Evolutionary conservation across 2,888 invertebrate species (phyloP).

Genomic region (Hirtodrosophila duncani): DNA sequence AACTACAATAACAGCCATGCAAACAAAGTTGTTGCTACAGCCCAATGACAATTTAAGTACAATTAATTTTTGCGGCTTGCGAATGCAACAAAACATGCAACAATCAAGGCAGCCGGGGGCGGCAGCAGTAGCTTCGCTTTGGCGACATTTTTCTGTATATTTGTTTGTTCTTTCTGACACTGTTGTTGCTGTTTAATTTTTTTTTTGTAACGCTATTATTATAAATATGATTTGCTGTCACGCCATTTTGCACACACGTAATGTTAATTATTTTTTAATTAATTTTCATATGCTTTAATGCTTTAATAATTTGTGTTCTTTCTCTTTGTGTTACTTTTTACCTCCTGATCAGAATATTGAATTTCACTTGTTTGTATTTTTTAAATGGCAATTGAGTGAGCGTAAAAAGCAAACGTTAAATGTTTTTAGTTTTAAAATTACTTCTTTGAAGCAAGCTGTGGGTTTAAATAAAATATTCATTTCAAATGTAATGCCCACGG

Average conservation of each 20-base stretch:
- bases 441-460: too few species aligned
- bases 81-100: slow-evolving; percentile 55
- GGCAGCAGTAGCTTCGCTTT: slow-evolving; percentile 29
- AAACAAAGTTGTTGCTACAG: slow-evolving; percentile 47
- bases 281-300: slow-evolving; percentile 74
- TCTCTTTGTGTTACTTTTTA: slow-evolving; percentile 27
- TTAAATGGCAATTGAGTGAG: too few species aligned
- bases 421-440: too few species aligned
- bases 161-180: slow-evolving; percentile 10
- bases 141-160: background rate
- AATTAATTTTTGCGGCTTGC: slow-evolving; percentile 54
- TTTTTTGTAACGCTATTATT: slow-evolving; percentile 56
- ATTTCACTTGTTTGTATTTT: too few species aligned
- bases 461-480: too few species aligned
- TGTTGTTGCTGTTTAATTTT: slow-evolving; percentile 6
- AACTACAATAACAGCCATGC: slow-evolving; percentile 15
- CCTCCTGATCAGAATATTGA: too few species aligned
- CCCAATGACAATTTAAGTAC: slow-evolving; percentile 69
- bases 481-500: too few species aligned
- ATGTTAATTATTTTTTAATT: slow-evolving; percentile 75
- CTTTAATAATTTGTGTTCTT: slow-evolving; percentile 69
- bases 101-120: slow-evolving; percentile 23
- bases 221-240: slow-evolving; percentile 72
- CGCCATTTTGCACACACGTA: slow-evolving; percentile 72
- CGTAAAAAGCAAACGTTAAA: too few species aligned